Conservation (phyloP, 2,888 invertebrate genomes). For the Lucinisca nassula region DNA sequence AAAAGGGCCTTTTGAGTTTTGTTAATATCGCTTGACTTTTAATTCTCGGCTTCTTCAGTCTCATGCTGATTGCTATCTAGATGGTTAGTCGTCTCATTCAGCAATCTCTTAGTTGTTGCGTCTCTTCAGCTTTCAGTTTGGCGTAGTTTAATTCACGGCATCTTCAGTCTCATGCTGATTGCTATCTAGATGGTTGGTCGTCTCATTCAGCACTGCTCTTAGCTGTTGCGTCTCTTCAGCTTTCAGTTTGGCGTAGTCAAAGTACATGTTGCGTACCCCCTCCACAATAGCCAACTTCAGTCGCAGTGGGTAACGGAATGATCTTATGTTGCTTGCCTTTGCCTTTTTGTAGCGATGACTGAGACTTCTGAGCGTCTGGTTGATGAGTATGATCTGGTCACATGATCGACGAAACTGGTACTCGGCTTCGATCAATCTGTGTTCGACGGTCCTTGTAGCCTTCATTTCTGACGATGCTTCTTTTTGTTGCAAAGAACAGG, state of each 20-base stretch:
- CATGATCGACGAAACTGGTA: constrained; percentile 70
- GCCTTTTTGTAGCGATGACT: constrained; percentile 77
- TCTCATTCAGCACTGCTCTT: no score
- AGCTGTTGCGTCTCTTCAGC: constrained; percentile 44
- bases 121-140: constrained; percentile 41
- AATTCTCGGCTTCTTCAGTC: no score
- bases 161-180: no score
- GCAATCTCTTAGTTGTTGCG: constrained; percentile 29
- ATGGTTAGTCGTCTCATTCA: not conserved
- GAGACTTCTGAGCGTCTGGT: constrained; percentile 70
- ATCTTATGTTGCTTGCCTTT: constrained; percentile 66
- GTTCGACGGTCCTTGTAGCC: not conserved
- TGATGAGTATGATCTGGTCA: constrained; percentile 78
- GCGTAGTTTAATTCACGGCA: no score
- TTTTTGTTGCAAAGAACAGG: not conserved
- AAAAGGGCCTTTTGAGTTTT: no score
- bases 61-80: no score
- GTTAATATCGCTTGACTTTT: no score
- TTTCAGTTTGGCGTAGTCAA: constrained; percentile 65
- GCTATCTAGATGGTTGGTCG: no score
- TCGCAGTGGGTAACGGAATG: constrained; percentile 79
- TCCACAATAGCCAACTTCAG: constrained; percentile 77
- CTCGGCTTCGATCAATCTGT: constrained; percentile 32
- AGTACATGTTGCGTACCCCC: constrained; percentile 72
- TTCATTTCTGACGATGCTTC: not conserved